These are phyloP conservation scores for Ianthella basta DNA, from an alignment of 37 sponge, comb jelly and placozoan species.

Conservation along the genomic window DNA sequence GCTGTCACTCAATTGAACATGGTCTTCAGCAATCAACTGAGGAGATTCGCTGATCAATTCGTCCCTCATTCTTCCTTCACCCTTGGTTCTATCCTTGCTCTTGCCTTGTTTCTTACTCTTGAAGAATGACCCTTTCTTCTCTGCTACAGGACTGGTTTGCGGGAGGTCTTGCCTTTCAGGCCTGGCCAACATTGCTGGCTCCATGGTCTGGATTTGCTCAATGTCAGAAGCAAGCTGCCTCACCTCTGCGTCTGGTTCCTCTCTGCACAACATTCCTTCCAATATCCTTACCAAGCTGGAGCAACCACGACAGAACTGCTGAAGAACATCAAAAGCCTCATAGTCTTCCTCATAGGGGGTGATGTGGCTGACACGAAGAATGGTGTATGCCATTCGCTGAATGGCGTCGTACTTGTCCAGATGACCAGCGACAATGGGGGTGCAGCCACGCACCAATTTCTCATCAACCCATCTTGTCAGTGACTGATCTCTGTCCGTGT, in stretches of 20 bases:
- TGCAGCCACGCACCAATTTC: conserved; percentile 9
- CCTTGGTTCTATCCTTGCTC: too few relatives aligned
- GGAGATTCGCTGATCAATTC: too few relatives aligned
- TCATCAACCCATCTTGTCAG: not conserved
- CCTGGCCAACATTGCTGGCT: too few relatives aligned
- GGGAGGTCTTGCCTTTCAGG: too few relatives aligned
- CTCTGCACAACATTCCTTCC: conserved; percentile 5
- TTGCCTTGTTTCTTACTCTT: too few relatives aligned
- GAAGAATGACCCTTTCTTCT: too few relatives aligned
- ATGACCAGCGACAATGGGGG: not conserved
- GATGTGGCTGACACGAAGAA: not conserved
- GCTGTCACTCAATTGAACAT: not conserved
- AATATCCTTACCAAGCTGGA: not conserved
- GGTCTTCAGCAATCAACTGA: not conserved
- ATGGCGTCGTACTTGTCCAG: conserved; percentile 25
- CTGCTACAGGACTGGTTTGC: too few relatives aligned
- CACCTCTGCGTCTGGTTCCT: not conserved
- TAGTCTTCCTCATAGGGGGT: not conserved
- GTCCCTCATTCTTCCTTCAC: too few relatives aligned
- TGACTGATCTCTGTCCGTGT: not conserved
- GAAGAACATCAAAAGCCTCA: conserved; percentile 5
- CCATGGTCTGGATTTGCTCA: too few relatives aligned
- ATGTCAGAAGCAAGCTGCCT: not conserved
- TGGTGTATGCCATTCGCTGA: conserved; percentile 23
- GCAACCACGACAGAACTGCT: not conserved